Conservation (phyloP, 1,140 invertebrate genomes). For the Ceratosolen fusciceps region DNA sequence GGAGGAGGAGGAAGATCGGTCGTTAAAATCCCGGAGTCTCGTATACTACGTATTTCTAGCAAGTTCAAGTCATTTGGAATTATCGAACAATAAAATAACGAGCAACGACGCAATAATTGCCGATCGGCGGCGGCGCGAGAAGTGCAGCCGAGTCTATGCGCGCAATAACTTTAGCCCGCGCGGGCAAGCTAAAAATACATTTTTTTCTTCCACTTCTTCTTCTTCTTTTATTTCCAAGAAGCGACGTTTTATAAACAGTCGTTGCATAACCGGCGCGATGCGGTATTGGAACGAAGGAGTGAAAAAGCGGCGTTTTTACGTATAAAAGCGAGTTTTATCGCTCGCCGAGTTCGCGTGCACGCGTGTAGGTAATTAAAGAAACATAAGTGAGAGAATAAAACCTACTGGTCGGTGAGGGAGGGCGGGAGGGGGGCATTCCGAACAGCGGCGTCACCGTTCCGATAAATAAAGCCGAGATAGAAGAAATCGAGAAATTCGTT, state of each 20-base stretch:
- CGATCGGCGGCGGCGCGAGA: neutral
- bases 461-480: neutral
- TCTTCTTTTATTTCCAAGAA: no score
- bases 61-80: neutral
- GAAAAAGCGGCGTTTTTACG: slow-evolving; percentile 3
- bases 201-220: no score
- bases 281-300: neutral
- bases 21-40: neutral
- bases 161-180: slow-evolving; percentile 3
- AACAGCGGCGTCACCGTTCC: neutral
- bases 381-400: neutral
- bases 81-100: slow-evolving; percentile 6
- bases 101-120: neutral
- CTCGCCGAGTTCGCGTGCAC: neutral
- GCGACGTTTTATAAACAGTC: slow-evolving; percentile 33
- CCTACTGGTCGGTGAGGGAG: no score
- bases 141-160: neutral
- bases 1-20: neutral
- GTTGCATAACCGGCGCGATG: slow-evolving; percentile 26
- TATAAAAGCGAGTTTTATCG: slow-evolving; percentile 24
- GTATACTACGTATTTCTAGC: neutral
- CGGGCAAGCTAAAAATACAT: slow-evolving; percentile 43
- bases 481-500: slow-evolving; percentile 4
- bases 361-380: neutral
- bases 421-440: neutral